Conservation (phyloP, 2,888 invertebrate species). For the Epistrophe grossulariae region DNA sequence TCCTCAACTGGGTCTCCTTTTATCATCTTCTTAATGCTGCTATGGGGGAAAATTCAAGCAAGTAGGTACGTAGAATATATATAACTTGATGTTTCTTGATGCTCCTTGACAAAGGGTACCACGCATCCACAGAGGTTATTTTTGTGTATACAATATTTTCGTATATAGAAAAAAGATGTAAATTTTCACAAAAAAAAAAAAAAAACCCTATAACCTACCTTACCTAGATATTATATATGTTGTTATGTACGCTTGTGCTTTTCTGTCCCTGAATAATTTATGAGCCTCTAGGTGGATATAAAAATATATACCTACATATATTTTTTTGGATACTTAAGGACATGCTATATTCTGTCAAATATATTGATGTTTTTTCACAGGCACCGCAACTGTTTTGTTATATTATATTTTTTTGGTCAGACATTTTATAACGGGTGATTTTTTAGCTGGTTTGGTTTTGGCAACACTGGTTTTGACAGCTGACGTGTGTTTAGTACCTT, state of each 20-base stretch:
- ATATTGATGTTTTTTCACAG: conserved; percentile 64
- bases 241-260: neutral
- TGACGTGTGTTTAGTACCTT: no score
- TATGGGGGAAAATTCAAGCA: conserved; percentile 54
- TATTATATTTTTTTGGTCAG: conserved; percentile 20
- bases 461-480: no score
- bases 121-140: conserved; percentile 21
- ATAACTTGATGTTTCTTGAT: conserved; percentile 44
- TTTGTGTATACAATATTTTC: neutral
- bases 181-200: conserved; percentile 58
- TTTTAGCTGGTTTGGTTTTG: no score
- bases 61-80: neutral
- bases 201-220: neutral
- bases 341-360: conserved; percentile 70
- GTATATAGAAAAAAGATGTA: conserved; percentile 31
- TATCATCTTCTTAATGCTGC: neutral
- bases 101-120: conserved; percentile 61
- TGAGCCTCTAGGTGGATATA: conserved; percentile 66
- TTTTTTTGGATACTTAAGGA: conserved; percentile 68
- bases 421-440: neutral
- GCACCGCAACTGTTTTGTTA: conserved; percentile 22
- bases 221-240: neutral
- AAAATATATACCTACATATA: conserved; percentile 61
- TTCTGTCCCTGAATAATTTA: conserved; percentile 72
- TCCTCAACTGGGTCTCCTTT: neutral